Base-by-base conservation (phyloP, 1,140 invertebrate genomes). In the Popillia japonica region DNA sequence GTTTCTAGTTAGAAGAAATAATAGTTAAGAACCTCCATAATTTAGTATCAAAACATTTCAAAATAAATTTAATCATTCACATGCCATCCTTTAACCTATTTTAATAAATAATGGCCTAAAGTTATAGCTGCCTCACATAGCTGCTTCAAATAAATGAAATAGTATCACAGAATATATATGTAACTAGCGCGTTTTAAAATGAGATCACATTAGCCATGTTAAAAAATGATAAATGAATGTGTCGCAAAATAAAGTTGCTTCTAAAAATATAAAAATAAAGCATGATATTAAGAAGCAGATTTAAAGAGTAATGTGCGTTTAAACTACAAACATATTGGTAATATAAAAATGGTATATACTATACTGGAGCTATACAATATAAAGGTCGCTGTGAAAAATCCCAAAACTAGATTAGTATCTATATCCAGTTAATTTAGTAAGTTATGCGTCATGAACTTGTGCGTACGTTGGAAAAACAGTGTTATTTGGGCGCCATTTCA, bases 401-500 rank as follows among this genome's bases (percentile, higher is more conserved):
- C 27, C 61, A 2, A 68, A 68, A 68, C 61, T 8, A 68, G 61
- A 17, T 55, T 55, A 55, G 14, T 55, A 17, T 34, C 22, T 68
- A 68, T 68, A 27, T 34, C 61, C 27, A 22, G 61, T 68, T 68
- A 68, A 6, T 68, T 68, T 55, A 9, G 61, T 17, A 68, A 68
- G 22, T 68, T 68, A 68, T 23, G 61, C 61, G 20, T 68, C 61
- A 68, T 68, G 61, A 68, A 34, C 61, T 68, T 68, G 61, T 68
- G 61, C 61, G 61, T 68, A 27, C 61, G 61, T 68, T 14, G 83
- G 83, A 23, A 78, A 74, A 75, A 83, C 75, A 74, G 79, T 64
- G 78, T 82, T 84, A 75, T 76, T 59, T 64, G 79, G 81, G 72
- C 78, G 72, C 83, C 83, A 83, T 61, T 81, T 80, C 59, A 83